Evolutionary conservation across 2,888 invertebrate species (phyloP).

Genomic region (Tridacna gigas): DNA sequence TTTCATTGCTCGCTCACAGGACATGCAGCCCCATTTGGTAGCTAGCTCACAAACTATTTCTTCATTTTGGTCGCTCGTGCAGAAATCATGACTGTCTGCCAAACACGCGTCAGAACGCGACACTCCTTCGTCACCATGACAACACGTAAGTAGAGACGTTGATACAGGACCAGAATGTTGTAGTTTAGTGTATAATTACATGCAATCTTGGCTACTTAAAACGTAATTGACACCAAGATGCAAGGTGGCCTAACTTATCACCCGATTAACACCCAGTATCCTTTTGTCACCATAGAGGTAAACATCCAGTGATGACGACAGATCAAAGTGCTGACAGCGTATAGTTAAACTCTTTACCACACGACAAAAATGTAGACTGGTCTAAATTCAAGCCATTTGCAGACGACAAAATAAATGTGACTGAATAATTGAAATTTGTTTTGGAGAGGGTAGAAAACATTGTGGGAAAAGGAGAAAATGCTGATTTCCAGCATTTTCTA

Average conservation of each 20-base stretch:
- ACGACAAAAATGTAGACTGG: too few species aligned
- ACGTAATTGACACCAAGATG: constrained; percentile 23
- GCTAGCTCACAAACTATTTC: too few species aligned
- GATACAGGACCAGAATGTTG: constrained; percentile 6
- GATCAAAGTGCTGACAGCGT: background rate
- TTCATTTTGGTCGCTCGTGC: too few species aligned
- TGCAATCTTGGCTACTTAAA: constrained; percentile 26
- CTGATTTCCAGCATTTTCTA: too few species aligned
- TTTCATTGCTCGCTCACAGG: too few species aligned
- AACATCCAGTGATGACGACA: background rate
- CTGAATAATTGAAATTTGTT: too few species aligned
- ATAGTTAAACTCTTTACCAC: too few species aligned
- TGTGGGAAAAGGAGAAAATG: constrained; percentile 11
- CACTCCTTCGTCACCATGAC: constrained; percentile 2
- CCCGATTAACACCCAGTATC: constrained; percentile 13
- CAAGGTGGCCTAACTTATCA: constrained; percentile 32
- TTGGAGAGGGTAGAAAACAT: too few species aligned
- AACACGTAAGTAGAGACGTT: constrained; percentile 11
- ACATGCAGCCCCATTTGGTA: too few species aligned
- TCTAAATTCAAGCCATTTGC: too few species aligned
- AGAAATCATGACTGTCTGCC: background rate
- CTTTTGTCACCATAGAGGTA: background rate
- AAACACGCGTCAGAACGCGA: constrained; percentile 14
- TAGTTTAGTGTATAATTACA: constrained; percentile 12
- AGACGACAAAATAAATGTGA: too few species aligned